Evolutionary conservation across 2,888 invertebrate species (phyloP), one percentile per base, ranked within the genome.

Genomic region (Parthenolecanium corni): DNA sequence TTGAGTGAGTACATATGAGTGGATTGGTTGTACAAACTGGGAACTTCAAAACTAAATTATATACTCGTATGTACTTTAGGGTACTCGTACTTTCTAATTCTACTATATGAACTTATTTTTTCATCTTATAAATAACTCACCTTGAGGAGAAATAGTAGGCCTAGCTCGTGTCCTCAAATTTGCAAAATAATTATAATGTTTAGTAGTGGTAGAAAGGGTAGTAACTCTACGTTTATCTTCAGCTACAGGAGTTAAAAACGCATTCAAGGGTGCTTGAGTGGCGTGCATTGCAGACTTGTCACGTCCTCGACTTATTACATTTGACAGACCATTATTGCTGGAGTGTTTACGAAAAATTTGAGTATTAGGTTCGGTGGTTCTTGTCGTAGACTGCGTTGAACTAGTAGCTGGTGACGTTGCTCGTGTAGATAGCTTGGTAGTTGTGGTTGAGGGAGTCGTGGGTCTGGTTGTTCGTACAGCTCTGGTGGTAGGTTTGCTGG

Each of bases 401-500:
- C 72, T 70, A 20, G 31, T 62, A n/a, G 65, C 64, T 21, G 69
- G 66, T 11, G 70, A 67, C 23, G 68, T 58, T 53, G 67, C 65
- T 16, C 66, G 65, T 2, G 69, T 68, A n/a, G 69, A 69, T 23
- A 67, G 65, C 21, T 63, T 65, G 3, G 67, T 64, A 24, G 67
- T 64, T 12, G 66, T 63, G 0, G 74, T 74, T 21, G 78, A 75
- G 0, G 79, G 78, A 0, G 76, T 75, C 0, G 76, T 74, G 0
- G 76, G 70, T 3, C 64, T 56, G 23, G 65, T 65, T 16, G 61
- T 42, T 11, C 65, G 49, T 11, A 69, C 68, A 14, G 69, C 66
- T 0, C 76, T 75, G 0, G 74, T 73, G 24, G 79, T 75, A 0
- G 80, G 76, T 74, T 0, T 75, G 74, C 0, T 70, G 56, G 77